Evolutionary conservation across 2,888 invertebrate genomes (phyloP).

Genomic region (Polydrusus pterygomalis): DNA sequence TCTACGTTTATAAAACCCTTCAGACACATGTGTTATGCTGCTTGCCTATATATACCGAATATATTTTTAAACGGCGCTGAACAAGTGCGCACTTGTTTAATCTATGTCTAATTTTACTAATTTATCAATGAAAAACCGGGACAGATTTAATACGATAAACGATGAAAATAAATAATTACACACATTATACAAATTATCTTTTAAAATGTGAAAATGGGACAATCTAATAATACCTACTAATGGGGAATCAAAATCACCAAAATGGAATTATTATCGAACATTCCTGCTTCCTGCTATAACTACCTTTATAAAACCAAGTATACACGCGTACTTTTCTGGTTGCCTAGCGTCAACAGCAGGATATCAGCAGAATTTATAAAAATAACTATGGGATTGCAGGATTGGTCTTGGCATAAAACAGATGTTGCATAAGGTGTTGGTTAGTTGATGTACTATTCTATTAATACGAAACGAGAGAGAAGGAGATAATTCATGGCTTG

Average conservation of each 20-base stretch:
- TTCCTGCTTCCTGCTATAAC: constrained; percentile 5
- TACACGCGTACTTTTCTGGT: neutral
- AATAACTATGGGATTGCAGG: neutral
- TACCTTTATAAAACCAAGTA: neutral
- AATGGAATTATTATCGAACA: too few species aligned
- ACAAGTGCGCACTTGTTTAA: too few species aligned
- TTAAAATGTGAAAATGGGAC: neutral
- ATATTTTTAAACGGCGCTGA: too few species aligned
- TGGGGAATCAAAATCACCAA: too few species aligned
- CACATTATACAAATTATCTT: too few species aligned
- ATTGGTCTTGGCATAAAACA: neutral
- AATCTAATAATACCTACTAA: neutral
- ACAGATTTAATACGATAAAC: too few species aligned
- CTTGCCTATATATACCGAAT: too few species aligned
- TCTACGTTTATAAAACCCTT: too few species aligned
- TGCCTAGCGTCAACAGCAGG: neutral
- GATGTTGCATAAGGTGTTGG: neutral
- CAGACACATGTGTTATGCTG: too few species aligned
- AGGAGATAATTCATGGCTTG: neutral
- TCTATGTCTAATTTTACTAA: too few species aligned
- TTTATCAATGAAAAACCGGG: too few species aligned
- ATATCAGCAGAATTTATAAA: neutral
- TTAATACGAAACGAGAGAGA: neutral
- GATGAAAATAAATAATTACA: too few species aligned
- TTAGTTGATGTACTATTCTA: neutral